Conservation (phyloP, 2,888 invertebrate genomes). For the Scelioninae gen. 1 region DNA sequence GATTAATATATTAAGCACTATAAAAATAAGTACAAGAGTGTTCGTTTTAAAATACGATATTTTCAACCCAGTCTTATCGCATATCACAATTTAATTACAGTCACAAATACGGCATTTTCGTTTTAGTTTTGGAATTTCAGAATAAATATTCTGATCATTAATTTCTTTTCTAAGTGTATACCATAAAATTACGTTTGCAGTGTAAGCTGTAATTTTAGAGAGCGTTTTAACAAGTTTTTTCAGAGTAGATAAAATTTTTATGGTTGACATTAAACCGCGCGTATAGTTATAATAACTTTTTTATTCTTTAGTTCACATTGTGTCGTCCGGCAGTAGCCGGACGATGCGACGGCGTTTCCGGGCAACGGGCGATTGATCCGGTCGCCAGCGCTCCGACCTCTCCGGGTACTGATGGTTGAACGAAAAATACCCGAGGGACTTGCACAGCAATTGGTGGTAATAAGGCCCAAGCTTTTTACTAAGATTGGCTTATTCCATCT, state of each 20-base stretch:
- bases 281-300: slow-evolving; percentile 10
- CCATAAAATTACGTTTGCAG: too few relatives aligned
- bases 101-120: too few relatives aligned
- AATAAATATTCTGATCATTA: too few relatives aligned
- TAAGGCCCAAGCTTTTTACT: slow-evolving; percentile 19
- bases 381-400: slow-evolving; percentile 24
- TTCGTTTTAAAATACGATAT: too few relatives aligned
- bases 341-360: slow-evolving; percentile 54
- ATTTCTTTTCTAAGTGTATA: too few relatives aligned
- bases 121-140: too few relatives aligned
- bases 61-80: too few relatives aligned
- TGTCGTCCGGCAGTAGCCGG: slow-evolving; percentile 29
- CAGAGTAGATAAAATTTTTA: neutral
- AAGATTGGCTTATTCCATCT: neutral
- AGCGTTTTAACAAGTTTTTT: too few relatives aligned
- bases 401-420: slow-evolving; percentile 24
- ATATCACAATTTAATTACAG: too few relatives aligned
- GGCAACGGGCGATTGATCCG: slow-evolving; percentile 56
- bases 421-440: slow-evolving; percentile 41
- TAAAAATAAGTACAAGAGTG: too few relatives aligned
- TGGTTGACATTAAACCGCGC: neutral
- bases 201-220: too few relatives aligned
- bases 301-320: slow-evolving; percentile 12
- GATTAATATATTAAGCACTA: too few relatives aligned
- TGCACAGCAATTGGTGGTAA: slow-evolving; percentile 19